Evolutionary conservation across 2,113 vertebrate genomes (phyloP), one percentile per base, ranked within the genome.

Genomic region (Takifugu bimaculatus): DNA sequence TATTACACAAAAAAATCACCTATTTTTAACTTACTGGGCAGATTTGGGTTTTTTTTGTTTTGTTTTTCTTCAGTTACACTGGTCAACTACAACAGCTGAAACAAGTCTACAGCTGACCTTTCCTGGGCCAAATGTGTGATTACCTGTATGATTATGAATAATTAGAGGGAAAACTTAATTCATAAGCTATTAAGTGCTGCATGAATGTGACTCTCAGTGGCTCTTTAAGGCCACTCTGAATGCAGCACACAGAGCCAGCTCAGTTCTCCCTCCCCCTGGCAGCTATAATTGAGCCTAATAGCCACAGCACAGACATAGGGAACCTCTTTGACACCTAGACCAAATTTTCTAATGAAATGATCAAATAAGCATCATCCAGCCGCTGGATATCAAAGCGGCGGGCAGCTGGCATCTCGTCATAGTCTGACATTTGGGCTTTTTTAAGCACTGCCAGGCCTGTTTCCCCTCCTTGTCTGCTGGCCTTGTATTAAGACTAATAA

Each of bases 221-320:
- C 87, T 88, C 91, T 91, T 91, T 93, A 92, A 92, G 91, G 92
- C 92, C 92, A 92, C 89, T 93, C 91, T 91, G 89, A 93, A 89
- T 81, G 84, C 57, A 29, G 77, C 56, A 88, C 90, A 94, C 93
- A 94, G 89, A 89, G 89, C 86, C 86, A 72, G 83, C 90, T 91
- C 90, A 93, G 92, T 92, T 91, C 90, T 93, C 91, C 90, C 87
- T 92, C 91, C 87, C 89, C 88, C 89, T 94, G 91, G 90, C 93
- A 93, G 91, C 87, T 82, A 84, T 93, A 94, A 95, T 92, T 94
- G 91, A 92, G 91, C 89, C 91, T 93, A 94, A 95, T 94, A 93
- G 90, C 90, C 69, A 79, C 89, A 88, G 85, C 92, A 87, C 91
- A 88, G 91, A 92, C 90, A 91, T 81, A 91, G 91, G 88, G 89